Conservation (phyloP, 2,888 invertebrate species). For the Apotomis turbidana region DNA sequence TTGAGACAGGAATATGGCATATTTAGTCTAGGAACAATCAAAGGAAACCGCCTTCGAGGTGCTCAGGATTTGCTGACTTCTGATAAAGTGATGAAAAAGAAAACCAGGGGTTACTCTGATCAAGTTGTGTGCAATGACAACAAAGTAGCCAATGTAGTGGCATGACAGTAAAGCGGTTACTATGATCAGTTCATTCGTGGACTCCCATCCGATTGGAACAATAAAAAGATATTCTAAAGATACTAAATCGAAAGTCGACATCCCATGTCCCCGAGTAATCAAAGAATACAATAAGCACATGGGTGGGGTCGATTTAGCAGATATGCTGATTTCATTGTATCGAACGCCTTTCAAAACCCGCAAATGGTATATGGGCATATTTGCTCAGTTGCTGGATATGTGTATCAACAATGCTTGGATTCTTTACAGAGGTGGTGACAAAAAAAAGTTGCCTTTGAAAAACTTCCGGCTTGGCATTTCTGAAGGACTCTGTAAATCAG, state of each 20-base stretch:
- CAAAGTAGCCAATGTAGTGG: too few species aligned
- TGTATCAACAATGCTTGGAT: constrained; percentile 35
- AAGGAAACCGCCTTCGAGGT: too few species aligned
- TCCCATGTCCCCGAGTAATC: too few species aligned
- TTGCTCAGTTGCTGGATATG: constrained; percentile 37
- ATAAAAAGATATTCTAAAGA: constrained; percentile 42
- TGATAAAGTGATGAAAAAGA: too few species aligned
- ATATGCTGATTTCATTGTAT: constrained; percentile 40
- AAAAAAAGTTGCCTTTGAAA: neutral
- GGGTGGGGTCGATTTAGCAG: constrained; percentile 38
- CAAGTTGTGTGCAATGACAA: too few species aligned
- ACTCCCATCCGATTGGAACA: neutral
- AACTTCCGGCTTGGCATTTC: neutral
- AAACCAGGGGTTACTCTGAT: too few species aligned
- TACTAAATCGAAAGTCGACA: too few species aligned
- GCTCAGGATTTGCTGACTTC: too few species aligned
- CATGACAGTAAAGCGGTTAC: neutral
- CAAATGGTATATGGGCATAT: constrained; percentile 38
- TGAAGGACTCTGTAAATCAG: neutral
- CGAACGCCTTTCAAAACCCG: constrained; percentile 29
- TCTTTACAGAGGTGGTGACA: neutral
- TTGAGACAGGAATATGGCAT: too few species aligned
- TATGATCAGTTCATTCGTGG: neutral
- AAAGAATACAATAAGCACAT: too few species aligned
- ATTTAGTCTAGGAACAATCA: too few species aligned